Percentiles rank a stretch among this genome's conserved stretches.
These are phyloP conservation scores for Eriocheir sinensis DNA, from an alignment of 1,140 invertebrate species.

Conservation along the genomic window DNA sequence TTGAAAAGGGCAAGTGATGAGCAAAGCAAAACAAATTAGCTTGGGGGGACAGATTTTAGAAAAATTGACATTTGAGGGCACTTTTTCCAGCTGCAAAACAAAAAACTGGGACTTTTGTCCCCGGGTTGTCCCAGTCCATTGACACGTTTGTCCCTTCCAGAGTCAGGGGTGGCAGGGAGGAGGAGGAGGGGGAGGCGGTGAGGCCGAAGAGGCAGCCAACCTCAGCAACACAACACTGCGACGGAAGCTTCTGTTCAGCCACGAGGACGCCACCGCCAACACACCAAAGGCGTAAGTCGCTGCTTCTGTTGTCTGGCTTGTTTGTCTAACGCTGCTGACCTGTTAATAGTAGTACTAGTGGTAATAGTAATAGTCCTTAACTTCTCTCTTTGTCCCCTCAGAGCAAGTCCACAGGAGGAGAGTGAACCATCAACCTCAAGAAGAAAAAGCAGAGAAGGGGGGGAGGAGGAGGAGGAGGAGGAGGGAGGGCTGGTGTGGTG, in stretches of 20 bases:
- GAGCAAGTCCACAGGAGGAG: neutral
- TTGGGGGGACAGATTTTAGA: too few species aligned
- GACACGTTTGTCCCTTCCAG: too few species aligned
- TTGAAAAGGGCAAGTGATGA: too few species aligned
- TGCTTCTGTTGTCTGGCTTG: too few species aligned
- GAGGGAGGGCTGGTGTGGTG: conserved; percentile 42
- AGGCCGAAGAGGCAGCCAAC: conserved; percentile 51
- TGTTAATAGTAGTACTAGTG: too few species aligned
- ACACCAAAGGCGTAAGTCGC: conserved; percentile 67
- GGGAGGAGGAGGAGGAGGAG: conserved; percentile 34
- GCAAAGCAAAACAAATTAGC: too few species aligned
- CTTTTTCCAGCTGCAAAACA: too few species aligned
- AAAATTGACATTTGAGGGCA: too few species aligned
- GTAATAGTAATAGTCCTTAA: neutral
- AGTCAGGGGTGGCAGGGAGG: conserved; percentile 60
- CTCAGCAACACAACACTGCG: conserved; percentile 71
- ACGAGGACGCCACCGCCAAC: conserved; percentile 53
- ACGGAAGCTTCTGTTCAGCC: conserved; percentile 70
- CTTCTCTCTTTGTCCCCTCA: neutral
- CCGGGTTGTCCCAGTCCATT: too few species aligned
- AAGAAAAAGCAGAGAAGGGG: neutral
- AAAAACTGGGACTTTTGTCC: too few species aligned
- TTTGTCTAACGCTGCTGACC: too few species aligned
- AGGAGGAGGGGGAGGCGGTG: conserved; percentile 8
- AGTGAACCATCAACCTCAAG: neutral